phyloP scores from a whole-genome alignment of 2,113 vertebrate species.

The Pogonocichla stellata region DNA sequence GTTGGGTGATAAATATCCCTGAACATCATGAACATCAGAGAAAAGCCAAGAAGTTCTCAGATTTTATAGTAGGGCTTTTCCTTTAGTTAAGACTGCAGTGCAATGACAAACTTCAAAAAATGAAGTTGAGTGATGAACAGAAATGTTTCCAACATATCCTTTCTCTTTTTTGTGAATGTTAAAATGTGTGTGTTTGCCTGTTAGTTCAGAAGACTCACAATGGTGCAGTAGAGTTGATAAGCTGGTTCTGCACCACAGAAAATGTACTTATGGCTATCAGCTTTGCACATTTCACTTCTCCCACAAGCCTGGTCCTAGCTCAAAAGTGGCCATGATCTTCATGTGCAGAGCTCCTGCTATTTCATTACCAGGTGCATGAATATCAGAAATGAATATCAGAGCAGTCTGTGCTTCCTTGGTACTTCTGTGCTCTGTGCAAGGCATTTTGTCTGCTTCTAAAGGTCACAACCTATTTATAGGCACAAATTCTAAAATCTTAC shows the following conservation, averaged over 20 bases:
- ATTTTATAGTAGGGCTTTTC: not conserved
- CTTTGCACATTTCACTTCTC: not conserved
- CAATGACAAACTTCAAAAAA: not conserved
- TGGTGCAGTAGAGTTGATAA: not conserved
- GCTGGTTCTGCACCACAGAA: not conserved
- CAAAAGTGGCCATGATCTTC: not conserved
- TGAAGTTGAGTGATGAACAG: not conserved
- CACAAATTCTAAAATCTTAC: not conserved
- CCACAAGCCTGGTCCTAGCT: not conserved
- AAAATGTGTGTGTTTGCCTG: not conserved
- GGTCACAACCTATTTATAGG: not conserved
- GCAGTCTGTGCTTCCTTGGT: not conserved
- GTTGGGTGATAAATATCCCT: not conserved
- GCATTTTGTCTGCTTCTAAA: not conserved
- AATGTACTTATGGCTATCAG: not conserved
- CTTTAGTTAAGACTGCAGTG: not conserved
- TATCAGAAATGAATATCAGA: not conserved
- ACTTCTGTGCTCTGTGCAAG: not conserved
- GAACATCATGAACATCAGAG: not conserved
- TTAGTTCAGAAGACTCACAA: not conserved
- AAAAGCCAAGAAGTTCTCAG: not conserved
- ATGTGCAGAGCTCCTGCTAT: not conserved
- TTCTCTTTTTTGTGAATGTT: not conserved
- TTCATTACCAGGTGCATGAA: not conserved
- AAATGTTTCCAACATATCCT: not conserved